These are phyloP conservation scores for Squalus acanthias DNA, from an alignment of 2,797 vertebrate genomes.

Conservation along the genomic window DNA sequence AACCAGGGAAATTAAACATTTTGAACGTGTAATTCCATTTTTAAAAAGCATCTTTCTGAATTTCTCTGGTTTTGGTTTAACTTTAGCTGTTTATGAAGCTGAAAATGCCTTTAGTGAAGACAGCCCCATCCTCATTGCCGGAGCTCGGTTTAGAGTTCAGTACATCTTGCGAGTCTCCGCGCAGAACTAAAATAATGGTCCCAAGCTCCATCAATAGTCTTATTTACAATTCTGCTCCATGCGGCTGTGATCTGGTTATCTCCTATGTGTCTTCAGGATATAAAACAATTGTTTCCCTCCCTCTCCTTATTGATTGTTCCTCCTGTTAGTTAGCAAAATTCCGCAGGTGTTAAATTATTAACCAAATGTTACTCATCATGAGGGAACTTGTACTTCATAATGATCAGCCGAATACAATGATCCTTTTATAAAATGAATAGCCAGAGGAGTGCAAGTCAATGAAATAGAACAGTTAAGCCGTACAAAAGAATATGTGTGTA, in stretches of 20 bases:
- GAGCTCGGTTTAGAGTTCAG: background rate
- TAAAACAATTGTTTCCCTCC: slow-evolving; percentile 63
- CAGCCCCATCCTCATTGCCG: background rate
- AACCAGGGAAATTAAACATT: background rate
- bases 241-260: slow-evolving; percentile 51
- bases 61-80: background rate
- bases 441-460: slow-evolving; percentile 46
- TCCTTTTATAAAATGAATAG: slow-evolving; percentile 52
- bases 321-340: slow-evolving; percentile 60
- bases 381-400: slow-evolving; percentile 56
- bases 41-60: background rate
- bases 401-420: slow-evolving; percentile 53
- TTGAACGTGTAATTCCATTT: background rate
- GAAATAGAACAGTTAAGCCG: slow-evolving; percentile 40
- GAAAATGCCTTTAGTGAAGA: background rate
- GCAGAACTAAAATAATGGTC: slow-evolving; percentile 79
- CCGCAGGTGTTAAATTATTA: slow-evolving; percentile 72
- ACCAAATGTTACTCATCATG: slow-evolving; percentile 62
- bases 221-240: slow-evolving; percentile 52
- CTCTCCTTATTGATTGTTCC: slow-evolving; percentile 71
- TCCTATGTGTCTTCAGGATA: slow-evolving; percentile 70
- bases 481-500: slow-evolving; percentile 29
- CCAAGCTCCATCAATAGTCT: slow-evolving; percentile 72
- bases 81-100: background rate
- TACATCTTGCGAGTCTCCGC: background rate